Percentiles rank a stretch among this genome's conserved stretches.
Evolutionary conservation across 2,797 vertebrate genomes (phyloP).

Genomic region (Oreochromis mossambicus): DNA sequence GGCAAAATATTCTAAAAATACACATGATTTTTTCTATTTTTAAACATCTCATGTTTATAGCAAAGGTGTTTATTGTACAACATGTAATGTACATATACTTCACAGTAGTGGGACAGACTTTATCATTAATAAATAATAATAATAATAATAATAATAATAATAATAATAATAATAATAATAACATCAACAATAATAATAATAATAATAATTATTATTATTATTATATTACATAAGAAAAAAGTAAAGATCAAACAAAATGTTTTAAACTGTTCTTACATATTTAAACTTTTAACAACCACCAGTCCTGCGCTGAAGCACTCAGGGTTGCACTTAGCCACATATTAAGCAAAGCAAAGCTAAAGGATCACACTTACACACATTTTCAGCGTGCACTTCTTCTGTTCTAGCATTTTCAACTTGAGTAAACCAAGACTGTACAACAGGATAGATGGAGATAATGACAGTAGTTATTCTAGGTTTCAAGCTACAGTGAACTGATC

Average conservation of each 20-base stretch:
- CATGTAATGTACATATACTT: neutral
- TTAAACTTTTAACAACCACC: neutral
- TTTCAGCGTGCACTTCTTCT: no score
- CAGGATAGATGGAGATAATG: no score
- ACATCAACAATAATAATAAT: neutral
- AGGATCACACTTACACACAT: rapidly evolving
- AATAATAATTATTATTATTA: no score
- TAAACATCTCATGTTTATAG: neutral
- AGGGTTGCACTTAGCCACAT: neutral
- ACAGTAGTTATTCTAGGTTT: no score
- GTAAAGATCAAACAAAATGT: neutral
- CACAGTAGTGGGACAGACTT: neutral
- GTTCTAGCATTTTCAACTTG: no score
- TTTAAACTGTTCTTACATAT: neutral
- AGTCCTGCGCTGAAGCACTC: neutral
- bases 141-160: neutral
- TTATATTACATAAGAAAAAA: neutral
- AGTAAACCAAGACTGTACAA: no score
- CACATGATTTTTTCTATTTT: neutral
- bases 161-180: neutral
- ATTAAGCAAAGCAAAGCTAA: neutral
- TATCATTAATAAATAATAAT: neutral
- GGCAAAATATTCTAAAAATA: neutral
- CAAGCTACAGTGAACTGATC: no score
- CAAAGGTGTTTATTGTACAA: neutral